Evolutionary conservation across 2,888 invertebrate genomes (phyloP), one percentile per base, ranked within the genome.

Genomic region (Sussaba pulchella): DNA sequence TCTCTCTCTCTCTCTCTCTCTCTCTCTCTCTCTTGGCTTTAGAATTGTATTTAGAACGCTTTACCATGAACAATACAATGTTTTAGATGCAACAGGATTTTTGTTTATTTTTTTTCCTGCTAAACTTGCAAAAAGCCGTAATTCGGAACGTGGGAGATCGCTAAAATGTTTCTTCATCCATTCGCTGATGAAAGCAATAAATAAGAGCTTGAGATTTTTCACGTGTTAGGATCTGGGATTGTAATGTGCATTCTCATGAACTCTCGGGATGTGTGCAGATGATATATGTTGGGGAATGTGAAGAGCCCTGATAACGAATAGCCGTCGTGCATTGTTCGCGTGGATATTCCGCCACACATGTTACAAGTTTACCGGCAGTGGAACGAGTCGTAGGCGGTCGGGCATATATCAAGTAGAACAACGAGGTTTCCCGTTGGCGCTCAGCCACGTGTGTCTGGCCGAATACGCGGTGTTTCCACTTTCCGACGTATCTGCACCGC

Each of bases 371-470:
- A 75, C 70, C 70, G 66, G 50, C 75, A 71, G 79, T 74, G 64
- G 63, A 79, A 70, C 31, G 26, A 66, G 64, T 71, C 74, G 75
- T 59, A 59, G 64, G 70, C 61, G 59, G 75, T 75, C 66, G 66
- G 59, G 47, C 74, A 14, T 79, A 71, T 66, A 79, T 79, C 74
- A 75, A 74, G 52, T 50, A 61, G 50, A 79, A 70, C 59, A 70
- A 66, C 50, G 74, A 4, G 57, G 24, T 21, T 66, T 5, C 45
- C 21, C 10, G 43, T 57, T 79, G 79, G 70, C 79, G 64, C 41
- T 24, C 12, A 14, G 74, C 74, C 75, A 74, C 57, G 64, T 14
- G 31, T 54, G 75, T 79, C 70, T 19, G 79, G 66, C 64, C 70
- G 66, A 79, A 59, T 57, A 59, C 52, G 54, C 74, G 67, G 57